Evolutionary conservation across 2,113 vertebrate species (phyloP), one percentile per base, ranked within the genome.

Genomic region (Cephalopholis sonnerati): DNA sequence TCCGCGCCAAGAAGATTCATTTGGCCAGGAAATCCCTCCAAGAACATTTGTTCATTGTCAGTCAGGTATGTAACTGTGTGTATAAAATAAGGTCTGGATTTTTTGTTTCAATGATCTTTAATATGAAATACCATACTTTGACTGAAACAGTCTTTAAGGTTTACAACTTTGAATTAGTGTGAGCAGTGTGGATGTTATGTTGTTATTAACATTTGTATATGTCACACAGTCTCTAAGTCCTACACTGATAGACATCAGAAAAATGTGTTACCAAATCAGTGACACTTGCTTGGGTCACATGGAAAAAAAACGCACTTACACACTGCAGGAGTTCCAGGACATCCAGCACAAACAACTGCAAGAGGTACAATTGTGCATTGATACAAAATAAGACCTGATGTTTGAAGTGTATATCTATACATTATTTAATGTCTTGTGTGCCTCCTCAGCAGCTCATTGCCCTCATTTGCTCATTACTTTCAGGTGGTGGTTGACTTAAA

Each of bases 161-260:
- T 65, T 46, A 39, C 1, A 18, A 17, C 9, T 41, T 53, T 70
- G 2, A 39, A 55, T 48, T n/a, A 6, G 22, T 48, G 0, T 58
- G 29, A 25, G 2, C 44, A 12, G 3, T 41, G 18, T 46, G 41
- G 44, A 50, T 41, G 15, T 68, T 29, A 44, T 36, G 18, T 16
- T 55, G 1, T 50, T 44, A 8, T 54, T 58, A 18, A 51, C 54
- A n/a, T 74, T 16, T 92, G 5, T 74, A 1, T 80, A 3, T 84
- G 6, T 75, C 74, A 69, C 73, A 65, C 92, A 97, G 97, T 90
- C 82, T 88, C 92, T 97, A 70, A 88, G 93, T 50, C 94, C 95
- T 70, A 96, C 97, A 29, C 89, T 98, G 86, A 90, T 96, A 24
- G 95, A 96, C 87, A 94, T 98, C 84, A 94, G 91, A 79, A 95